Conservation (phyloP, 2,888 invertebrate species). For the Gibbula magus region DNA sequence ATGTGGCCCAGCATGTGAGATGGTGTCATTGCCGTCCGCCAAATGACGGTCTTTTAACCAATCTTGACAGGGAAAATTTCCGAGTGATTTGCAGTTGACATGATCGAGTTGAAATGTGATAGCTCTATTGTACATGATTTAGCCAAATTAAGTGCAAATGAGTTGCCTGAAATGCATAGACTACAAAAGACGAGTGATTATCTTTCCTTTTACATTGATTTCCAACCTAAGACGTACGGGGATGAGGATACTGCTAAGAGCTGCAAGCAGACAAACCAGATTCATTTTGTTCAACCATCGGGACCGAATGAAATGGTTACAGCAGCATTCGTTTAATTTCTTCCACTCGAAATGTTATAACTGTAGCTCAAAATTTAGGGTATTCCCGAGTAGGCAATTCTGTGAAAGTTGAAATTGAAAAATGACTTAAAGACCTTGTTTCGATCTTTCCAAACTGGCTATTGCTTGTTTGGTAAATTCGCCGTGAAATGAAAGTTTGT, state of each 20-base stretch:
- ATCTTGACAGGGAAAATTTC: background rate
- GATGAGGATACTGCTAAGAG: too few relatives aligned
- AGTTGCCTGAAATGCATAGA: background rate
- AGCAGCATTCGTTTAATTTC: too few relatives aligned
- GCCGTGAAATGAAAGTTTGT: slow-evolving; percentile 15
- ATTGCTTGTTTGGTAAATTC: slow-evolving; percentile 8
- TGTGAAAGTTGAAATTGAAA: background rate
- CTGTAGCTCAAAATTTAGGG: too few relatives aligned
- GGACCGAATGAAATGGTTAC: too few relatives aligned
- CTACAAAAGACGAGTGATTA: too few relatives aligned
- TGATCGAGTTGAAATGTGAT: background rate
- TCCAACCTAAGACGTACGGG: too few relatives aligned
- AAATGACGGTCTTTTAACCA: background rate
- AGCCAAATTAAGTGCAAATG: background rate
- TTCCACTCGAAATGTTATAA: too few relatives aligned
- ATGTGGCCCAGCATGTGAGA: background rate
- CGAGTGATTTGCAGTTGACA: background rate
- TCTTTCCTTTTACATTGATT: too few relatives aligned
- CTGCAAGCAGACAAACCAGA: too few relatives aligned
- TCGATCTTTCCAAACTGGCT: background rate
- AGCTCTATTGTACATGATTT: background rate
- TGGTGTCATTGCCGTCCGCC: background rate
- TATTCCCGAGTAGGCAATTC: too few relatives aligned
- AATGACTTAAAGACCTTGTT: background rate
- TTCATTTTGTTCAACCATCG: too few relatives aligned